Conservation (phyloP, 2,888 invertebrate species). For the Epinotia brunnichana region DNA sequence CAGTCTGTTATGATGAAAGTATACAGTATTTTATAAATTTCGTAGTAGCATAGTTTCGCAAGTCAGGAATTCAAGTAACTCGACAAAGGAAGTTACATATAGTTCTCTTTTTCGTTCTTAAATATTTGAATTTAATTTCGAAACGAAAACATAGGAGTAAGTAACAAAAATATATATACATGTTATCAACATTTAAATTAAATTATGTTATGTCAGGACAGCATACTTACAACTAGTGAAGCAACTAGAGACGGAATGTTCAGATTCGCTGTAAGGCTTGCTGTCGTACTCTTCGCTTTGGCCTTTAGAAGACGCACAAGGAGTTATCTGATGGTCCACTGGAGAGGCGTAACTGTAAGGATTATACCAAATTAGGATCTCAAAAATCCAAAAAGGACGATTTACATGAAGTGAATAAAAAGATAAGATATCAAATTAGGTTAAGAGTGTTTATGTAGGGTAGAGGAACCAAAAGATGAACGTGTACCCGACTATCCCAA, state of each 20-base stretch:
- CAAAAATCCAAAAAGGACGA: neutral
- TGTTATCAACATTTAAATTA: no score
- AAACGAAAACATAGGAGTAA: neutral
- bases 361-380: slow-evolving; percentile 14
- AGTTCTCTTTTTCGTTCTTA: no score
- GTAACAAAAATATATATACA: neutral
- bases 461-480: no score
- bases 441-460: no score
- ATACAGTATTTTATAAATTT: slow-evolving; percentile 10
- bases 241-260: slow-evolving; percentile 80
- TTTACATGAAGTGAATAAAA: neutral
- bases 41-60: slow-evolving; percentile 8
- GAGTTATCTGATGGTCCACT: slow-evolving; percentile 77
- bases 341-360: slow-evolving; percentile 77
- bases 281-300: slow-evolving; percentile 82
- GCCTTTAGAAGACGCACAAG: slow-evolving; percentile 84
- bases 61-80: slow-evolving; percentile 5
- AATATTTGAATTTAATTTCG: neutral
- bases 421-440: neutral
- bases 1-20: slow-evolving; percentile 17
- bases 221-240: slow-evolving; percentile 79
- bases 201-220: no score
- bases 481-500: no score
- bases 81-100: slow-evolving; percentile 5
- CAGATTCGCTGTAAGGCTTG: slow-evolving; percentile 81